Percentiles rank a stretch among this genome's conserved stretches.
Evolutionary conservation across 2,113 vertebrate species (phyloP).

Genomic region (Kryptolebias marmoratus): DNA sequence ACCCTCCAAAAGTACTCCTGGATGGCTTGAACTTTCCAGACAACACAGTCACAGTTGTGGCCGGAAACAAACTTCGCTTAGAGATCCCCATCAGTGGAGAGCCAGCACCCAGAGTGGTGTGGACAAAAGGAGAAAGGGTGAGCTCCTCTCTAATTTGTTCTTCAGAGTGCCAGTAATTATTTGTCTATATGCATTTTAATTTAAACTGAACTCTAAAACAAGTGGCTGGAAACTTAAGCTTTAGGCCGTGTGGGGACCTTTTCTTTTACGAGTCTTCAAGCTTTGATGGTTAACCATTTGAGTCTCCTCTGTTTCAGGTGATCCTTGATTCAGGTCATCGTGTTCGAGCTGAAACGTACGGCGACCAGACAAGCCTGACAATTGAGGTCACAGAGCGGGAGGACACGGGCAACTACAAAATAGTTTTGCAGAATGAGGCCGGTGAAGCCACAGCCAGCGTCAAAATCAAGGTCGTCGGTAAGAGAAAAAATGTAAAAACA

Average conservation of each 20-base stretch:
- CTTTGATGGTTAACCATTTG: background rate
- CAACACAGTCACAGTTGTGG: conserved; percentile 92
- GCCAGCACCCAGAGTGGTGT: conserved; percentile 90
- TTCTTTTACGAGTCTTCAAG: background rate
- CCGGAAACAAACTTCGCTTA: conserved; percentile 95
- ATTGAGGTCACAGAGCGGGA: conserved; percentile 94
- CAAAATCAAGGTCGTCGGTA: conserved; percentile 97
- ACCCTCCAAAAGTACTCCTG: conserved; percentile 92
- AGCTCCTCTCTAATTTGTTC: conserved; percentile 22
- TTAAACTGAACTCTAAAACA: background rate
- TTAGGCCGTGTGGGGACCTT: background rate
- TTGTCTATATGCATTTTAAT: background rate
- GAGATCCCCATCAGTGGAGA: conserved; percentile 94
- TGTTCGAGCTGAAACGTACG: conserved; percentile 87
- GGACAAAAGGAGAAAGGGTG: conserved; percentile 96
- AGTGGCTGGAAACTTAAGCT: too few relatives aligned
- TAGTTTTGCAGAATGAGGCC: conserved; percentile 95
- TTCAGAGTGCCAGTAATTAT: background rate
- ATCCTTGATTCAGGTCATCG: conserved; percentile 89
- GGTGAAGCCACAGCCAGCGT: conserved; percentile 90
- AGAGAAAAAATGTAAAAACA: conserved; percentile 56
- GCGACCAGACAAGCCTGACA: conserved; percentile 92
- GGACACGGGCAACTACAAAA: conserved; percentile 90
- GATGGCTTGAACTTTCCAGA: conserved; percentile 89
- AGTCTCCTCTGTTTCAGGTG: conserved; percentile 76